These are phyloP conservation scores for Tor tambroides DNA, from an alignment of 2,113 vertebrate species.

Conservation along the genomic window DNA sequence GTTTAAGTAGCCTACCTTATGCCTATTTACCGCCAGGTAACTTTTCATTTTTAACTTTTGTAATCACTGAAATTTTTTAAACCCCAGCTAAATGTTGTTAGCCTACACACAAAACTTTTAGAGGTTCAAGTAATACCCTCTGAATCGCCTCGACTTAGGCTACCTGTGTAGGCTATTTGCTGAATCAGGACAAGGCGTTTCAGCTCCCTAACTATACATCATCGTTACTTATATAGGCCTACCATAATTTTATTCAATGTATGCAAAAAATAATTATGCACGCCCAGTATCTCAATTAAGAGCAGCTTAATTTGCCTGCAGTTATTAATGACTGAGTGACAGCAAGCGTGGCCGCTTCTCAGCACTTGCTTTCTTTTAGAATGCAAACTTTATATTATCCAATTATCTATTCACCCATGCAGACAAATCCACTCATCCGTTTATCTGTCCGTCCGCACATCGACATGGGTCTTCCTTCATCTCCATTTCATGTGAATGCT, in stretches of 20 bases:
- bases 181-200: not conserved
- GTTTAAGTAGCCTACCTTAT: not conserved
- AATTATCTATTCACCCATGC: conserved; percentile 36
- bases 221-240: not conserved
- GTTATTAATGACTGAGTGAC: conserved; percentile 56
- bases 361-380: not conserved
- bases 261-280: conserved; percentile 31
- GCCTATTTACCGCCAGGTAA: not conserved
- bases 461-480: conserved; percentile 9
- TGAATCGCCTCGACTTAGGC: not conserved
- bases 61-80: not conserved
- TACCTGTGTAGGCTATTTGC: not conserved
- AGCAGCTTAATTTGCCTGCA: conserved; percentile 46
- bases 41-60: not conserved
- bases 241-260: conserved; percentile 4
- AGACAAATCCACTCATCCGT: conserved; percentile 43
- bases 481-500: conserved; percentile 1
- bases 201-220: not conserved
- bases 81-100: not conserved
- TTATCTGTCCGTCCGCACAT: conserved; percentile 29
- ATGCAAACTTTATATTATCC: conserved; percentile 37
- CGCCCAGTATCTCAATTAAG: conserved; percentile 37
- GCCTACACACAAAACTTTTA: not conserved
- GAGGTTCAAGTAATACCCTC: not conserved
- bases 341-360: conserved; percentile 38